These are phyloP conservation scores for Oriolus oriolus DNA, from an alignment of 2,113 vertebrate genomes.

Conservation along the genomic window DNA sequence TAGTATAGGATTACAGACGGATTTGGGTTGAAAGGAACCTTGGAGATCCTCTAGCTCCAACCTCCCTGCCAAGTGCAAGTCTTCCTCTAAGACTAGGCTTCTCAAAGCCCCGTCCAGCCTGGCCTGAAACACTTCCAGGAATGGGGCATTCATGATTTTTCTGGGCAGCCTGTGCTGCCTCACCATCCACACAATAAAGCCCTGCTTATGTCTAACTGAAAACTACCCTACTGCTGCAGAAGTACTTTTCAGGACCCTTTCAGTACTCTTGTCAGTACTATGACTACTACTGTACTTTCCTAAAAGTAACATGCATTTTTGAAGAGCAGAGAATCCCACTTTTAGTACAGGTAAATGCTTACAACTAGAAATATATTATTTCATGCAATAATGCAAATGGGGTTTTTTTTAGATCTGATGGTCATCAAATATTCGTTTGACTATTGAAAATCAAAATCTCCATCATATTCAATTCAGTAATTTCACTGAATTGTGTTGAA, in stretches of 20 bases:
- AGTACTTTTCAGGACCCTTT: not conserved
- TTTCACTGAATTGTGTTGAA: not conserved
- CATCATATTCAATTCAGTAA: not conserved
- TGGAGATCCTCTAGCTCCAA: not conserved
- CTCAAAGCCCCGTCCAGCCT: not conserved
- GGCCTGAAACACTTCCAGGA: not conserved
- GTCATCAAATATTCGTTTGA: not conserved
- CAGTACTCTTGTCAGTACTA: not conserved
- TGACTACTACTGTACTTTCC: not conserved
- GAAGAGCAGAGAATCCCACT: not conserved
- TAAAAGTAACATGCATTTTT: not conserved
- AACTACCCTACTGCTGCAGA: not conserved
- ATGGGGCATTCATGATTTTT: not conserved
- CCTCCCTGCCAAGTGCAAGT: not conserved
- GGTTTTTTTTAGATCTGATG: not conserved
- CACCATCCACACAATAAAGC: not conserved
- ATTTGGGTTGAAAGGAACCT: not conserved
- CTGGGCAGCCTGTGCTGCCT: not conserved
- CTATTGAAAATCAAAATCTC: not conserved
- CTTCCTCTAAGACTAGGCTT: not conserved
- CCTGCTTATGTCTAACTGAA: not conserved
- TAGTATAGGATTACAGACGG: not conserved
- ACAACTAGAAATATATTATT: not conserved
- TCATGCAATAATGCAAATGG: not conserved
- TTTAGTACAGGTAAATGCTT: not conserved